A percentile compares a stretch with the other conserved stretches of the same genome.
Evolutionary conservation across 2,888 invertebrate species (phyloP).

Genomic region (Rapana venosa): DNA sequence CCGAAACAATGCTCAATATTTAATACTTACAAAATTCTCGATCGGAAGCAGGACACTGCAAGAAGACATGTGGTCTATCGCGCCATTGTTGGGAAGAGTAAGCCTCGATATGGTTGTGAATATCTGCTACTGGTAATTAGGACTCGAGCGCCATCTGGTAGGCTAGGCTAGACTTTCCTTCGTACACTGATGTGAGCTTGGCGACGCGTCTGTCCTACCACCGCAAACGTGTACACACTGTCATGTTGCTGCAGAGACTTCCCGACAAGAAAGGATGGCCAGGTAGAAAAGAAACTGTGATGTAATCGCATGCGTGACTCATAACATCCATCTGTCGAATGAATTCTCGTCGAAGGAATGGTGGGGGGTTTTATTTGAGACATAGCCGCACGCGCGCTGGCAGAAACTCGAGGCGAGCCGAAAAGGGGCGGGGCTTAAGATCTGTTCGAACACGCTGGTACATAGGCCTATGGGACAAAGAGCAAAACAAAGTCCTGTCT

Average conservation of each 20-base stretch:
- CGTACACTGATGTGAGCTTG: constrained; percentile 38
- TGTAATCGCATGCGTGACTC: constrained; percentile 46
- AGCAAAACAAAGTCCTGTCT: constrained; percentile 12
- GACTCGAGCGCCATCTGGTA: constrained; percentile 63
- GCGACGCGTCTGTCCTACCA: constrained; percentile 7
- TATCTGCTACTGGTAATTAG: constrained; percentile 70
- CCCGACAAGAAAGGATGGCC: constrained; percentile 6
- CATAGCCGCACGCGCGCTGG: not conserved
- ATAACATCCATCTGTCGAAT: constrained; percentile 45
- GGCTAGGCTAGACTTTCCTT: constrained; percentile 31
- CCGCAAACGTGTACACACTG: constrained; percentile 2
- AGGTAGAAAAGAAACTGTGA: constrained; percentile 25
- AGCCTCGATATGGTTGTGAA: constrained; percentile 70
- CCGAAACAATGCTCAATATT: not conserved
- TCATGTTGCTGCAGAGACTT: not conserved
- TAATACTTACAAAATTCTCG: constrained; percentile 24
- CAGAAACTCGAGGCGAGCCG: not conserved
- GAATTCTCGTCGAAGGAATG: constrained; percentile 22
- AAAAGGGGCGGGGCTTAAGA: constrained; percentile 25
- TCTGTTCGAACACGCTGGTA: not conserved
- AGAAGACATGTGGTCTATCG: constrained; percentile 71
- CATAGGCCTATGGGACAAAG: constrained; percentile 29
- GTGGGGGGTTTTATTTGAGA: not conserved
- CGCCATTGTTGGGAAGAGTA: constrained; percentile 71
- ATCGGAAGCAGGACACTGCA: constrained; percentile 26